Evolutionary conservation across 35 echinoderm and acorn worm genomes (phyloP), one percentile per base, ranked within the genome.

Genomic region (Stichopus chloronotus): DNA sequence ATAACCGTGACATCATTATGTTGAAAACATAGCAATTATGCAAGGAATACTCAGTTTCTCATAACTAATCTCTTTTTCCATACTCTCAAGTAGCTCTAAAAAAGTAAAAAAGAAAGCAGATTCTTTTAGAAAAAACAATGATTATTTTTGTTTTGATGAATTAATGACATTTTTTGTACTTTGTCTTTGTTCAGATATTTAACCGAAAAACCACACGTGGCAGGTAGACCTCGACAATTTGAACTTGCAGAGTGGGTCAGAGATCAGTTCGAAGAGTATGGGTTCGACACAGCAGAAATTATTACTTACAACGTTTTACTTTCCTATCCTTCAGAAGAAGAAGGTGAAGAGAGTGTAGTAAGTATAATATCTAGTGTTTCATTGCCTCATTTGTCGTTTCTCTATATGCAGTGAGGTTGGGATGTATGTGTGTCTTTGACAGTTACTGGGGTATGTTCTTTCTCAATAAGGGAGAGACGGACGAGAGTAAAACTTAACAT

Each of bases 311-410:
- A 97, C 20, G 94, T 97, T 10, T 87, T 97, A 12, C 78, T 97
- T 4, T 97, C 96, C 3, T 97, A 85, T 76, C 96, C 96, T n/a
- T 95, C 96, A 4, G 82, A 87, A 55, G 58, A n/a, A 9, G 85
- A 76, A 6, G 96, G 94, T 17, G 85, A 95, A 90, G 90, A 95
- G 71, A 98, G 95, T 59, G 87, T 61, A 92, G 96, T 98, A 94
- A 71, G 87, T 89, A 85, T 58, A 6, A 19, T 78, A 22, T 30
- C 82, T 43, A 43, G 30, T 43, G 30, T 43, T 43, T 43, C 30
- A 43, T 43, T 43, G 30, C 0, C 30, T 43, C 30, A 43, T 43
- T 43, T 43, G 30, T 43, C 30, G 0, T 43, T 43, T 0, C 30
- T 43, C 30, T 43, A 43, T 43, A 22, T 13, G 1, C 1, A 13